Evolutionary conservation across 2,113 vertebrate genomes (phyloP), one percentile per base, ranked within the genome.

Genomic region (Hirundichthys speculiger): DNA sequence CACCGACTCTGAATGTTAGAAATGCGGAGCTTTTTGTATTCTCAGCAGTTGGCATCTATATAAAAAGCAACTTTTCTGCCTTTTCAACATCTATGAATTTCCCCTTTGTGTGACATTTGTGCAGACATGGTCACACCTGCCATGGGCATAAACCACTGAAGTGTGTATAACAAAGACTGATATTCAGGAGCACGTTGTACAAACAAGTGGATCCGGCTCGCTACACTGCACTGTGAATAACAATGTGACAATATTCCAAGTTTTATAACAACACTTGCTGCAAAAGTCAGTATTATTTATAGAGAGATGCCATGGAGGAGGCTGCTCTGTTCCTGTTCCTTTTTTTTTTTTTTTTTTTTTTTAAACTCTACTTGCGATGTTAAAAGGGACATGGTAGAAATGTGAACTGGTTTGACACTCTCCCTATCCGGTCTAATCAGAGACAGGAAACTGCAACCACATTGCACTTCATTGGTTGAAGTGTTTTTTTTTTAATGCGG

Each of bases 101-200:
- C 25, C 27, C 24, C 21, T 42, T 19, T 16, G 16, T 41, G 61
- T 30, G 18, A 70, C 39, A 58, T 38, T 9, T 46, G 13, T 34
- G 8, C 2, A 50, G 21, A 19, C 46, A 39, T 20, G 11, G 55
- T 65, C 64, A 63, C 41, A 48, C 38, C 50, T 62, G 49, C 48
- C 39, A 51, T 12, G 64, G 53, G 40, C 3, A 1, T 12, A 43
- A 57, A 64, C 20, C 45, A 46, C 65, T 24, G 41, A 59, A 61
- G 42, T 49, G 54, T 41, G 63, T 19, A 58, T 38, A 5, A 3
- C 51, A 47, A 49, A 49, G 53, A 7, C 43, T 46, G 34, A 45
- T 39, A 48, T 65, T 64, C 47, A 72, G 41, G 48, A 42, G 41
- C 30, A 6, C 30, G 11, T 34, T 10, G 6, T n/a, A n/a, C n/a